A percentile compares a stretch with the other conserved stretches of the same genome.
Evolutionary conservation across 2,888 invertebrate species (phyloP).

Genomic region (Andrena minutula): DNA sequence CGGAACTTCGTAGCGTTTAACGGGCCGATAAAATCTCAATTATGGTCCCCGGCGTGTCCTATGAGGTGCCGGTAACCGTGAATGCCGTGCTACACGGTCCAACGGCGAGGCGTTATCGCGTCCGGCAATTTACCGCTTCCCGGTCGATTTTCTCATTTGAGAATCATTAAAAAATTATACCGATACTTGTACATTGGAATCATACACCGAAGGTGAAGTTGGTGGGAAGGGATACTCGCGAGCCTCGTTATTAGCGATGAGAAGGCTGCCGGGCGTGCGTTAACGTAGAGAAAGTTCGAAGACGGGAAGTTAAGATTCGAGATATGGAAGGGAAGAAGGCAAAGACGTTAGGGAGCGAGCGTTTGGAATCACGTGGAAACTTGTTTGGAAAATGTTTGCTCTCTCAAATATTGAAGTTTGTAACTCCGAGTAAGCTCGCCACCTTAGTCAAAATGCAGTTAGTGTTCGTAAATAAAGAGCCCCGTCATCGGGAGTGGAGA

Average conservation of each 20-base stretch:
- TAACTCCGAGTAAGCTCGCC: no score
- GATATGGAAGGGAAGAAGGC: no score
- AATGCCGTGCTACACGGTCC: constrained; percentile 12
- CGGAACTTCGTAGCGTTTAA: constrained; percentile 68
- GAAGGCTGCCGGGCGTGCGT: no score
- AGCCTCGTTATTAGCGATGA: background rate
- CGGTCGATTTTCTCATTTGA: constrained; percentile 14
- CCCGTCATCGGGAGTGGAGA: no score
- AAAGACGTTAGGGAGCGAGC: no score
- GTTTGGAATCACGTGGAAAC: no score
- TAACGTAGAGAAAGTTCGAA: background rate
- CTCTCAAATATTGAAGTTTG: no score
- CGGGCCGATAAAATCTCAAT: constrained; percentile 72
- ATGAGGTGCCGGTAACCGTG: constrained; percentile 49
- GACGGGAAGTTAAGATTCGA: no score
- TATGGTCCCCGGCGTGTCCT: constrained; percentile 65
- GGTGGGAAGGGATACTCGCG: background rate
- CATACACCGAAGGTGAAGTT: background rate
- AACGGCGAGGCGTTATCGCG: constrained; percentile 29
- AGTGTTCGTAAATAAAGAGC: no score
- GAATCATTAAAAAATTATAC: constrained; percentile 25
- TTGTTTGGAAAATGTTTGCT: no score
- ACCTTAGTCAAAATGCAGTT: no score
- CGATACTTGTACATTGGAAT: background rate
- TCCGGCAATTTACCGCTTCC: constrained; percentile 42